A percentile compares a stretch with the other conserved stretches of the same genome.
phyloP scores from a whole-genome alignment of 2,113 vertebrate genomes.

The Oxygymnocypris stewartii region DNA sequence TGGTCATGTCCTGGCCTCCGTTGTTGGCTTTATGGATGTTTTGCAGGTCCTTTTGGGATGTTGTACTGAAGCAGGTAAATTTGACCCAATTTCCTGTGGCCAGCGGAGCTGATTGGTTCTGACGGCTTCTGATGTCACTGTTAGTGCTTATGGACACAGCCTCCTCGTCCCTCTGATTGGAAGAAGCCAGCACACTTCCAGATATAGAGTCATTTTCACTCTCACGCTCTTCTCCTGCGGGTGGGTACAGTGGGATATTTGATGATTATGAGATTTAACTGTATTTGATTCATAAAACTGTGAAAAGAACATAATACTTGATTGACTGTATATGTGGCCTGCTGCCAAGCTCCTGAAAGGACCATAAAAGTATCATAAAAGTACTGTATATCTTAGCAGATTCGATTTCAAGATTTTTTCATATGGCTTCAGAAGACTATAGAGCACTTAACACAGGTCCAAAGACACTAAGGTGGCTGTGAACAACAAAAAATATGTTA shows the following conservation, averaged over 20 bases:
- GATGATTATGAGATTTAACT: not conserved
- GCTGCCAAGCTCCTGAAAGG: not conserved
- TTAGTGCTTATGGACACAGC: slow-evolving; percentile 65
- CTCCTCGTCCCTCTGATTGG: slow-evolving; percentile 78
- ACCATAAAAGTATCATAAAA: not conserved
- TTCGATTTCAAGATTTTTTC: not conserved
- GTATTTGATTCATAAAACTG: not conserved
- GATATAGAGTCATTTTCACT: slow-evolving; percentile 85
- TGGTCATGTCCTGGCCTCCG: slow-evolving; percentile 56
- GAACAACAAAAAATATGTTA: too few relatives aligned
- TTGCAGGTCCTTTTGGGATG: slow-evolving; percentile 72
- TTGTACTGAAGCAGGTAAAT: slow-evolving; percentile 75
- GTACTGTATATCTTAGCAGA: not conserved
- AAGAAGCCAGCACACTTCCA: slow-evolving; percentile 72
- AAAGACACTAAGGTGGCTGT: too few relatives aligned
- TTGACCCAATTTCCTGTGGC: slow-evolving; percentile 77
- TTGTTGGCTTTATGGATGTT: slow-evolving; percentile 68
- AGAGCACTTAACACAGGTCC: too few relatives aligned
- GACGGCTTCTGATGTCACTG: slow-evolving; percentile 39
- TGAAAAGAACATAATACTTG: not conserved
- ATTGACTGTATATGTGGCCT: not conserved
- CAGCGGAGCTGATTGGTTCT: slow-evolving; percentile 69
- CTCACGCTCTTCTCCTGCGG: slow-evolving; percentile 75
- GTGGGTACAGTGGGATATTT: not conserved
- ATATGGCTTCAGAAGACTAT: too few relatives aligned